Evolutionary conservation across 1,140 invertebrate species (phyloP).

Genomic region (Frieseomelitta varia): DNA sequence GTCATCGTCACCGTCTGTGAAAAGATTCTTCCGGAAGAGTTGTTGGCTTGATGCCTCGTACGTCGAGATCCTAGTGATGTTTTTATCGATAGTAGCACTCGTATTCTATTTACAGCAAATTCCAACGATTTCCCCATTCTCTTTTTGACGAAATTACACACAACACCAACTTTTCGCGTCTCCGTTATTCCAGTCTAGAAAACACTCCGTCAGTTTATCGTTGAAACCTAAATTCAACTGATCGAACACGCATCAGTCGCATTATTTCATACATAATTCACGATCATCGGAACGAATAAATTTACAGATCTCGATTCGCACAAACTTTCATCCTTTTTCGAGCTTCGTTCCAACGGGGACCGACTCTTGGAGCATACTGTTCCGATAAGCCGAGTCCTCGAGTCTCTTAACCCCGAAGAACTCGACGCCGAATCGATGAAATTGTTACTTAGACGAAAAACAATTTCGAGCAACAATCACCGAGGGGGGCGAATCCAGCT

Average conservation of each 20-base stretch:
- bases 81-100: background rate
- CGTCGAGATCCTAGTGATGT: background rate
- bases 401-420: too few species aligned
- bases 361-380: background rate
- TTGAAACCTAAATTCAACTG: background rate
- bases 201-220: too few species aligned
- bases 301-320: background rate
- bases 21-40: background rate
- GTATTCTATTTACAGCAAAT: background rate
- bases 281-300: background rate
- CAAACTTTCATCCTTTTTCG: background rate
- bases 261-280: background rate
- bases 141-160: too few species aligned
- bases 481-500: background rate
- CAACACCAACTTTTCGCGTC: too few species aligned
- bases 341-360: background rate
- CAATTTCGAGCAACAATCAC: background rate
- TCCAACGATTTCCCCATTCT: too few species aligned
- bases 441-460: conserved; percentile 10
- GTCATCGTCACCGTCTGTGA: background rate
- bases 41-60: background rate
- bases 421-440: background rate
- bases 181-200: too few species aligned
- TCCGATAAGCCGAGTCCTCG: background rate
- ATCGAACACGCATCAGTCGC: background rate